Evolutionary conservation across 2,113 vertebrate species (phyloP), one percentile per base, ranked within the genome.

Genomic region (Nycticorax nycticorax): DNA sequence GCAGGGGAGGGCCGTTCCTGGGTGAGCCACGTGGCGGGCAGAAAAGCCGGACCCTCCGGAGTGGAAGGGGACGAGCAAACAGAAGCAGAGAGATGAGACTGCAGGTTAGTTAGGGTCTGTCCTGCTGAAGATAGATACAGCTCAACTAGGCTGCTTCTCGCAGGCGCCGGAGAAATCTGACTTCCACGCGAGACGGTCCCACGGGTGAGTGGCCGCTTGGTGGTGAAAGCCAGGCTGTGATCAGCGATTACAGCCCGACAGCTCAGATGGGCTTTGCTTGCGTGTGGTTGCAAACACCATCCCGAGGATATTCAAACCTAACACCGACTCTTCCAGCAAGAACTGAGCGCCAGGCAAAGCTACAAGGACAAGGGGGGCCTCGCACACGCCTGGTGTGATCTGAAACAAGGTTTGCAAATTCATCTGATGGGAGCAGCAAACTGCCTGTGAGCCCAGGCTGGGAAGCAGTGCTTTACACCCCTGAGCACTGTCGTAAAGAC

Each of bases 201-300:
- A 74, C 0, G 6, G 63, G 23, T 23, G 69, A 71, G 64, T 6
- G 24, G 45, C 4, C 47, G 28, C 50, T 53, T 2, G 2, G 37
- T 43, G 73, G 30, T n/a, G 56, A 67, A 13, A 76, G 63, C 17
- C 6, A 9, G 57, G 43, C 69, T 82, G 60, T 30, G 47, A 45
- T 37, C 57, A 17, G 21, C 4, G 10, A 6, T 14, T 15, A 9
- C 77, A 85, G 76, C 50, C 91, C 47, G 33, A n/a, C 57, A 60
- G 88, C 73, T 79, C 85, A 23, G 22, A 11, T 0, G 16, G 39
- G 32, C 71, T 92, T 37, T 63, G 82, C 92, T 68, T 35, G 80
- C 0, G 0, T 10, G 53, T 10, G n/a, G 12, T 2, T 52, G 85
- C 59, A 88, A 55, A 35, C 2, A 2, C 33, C 14, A 10, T 23